Conservation (phyloP, 2,113 vertebrate species). For the Climacteris rufus region DNA sequence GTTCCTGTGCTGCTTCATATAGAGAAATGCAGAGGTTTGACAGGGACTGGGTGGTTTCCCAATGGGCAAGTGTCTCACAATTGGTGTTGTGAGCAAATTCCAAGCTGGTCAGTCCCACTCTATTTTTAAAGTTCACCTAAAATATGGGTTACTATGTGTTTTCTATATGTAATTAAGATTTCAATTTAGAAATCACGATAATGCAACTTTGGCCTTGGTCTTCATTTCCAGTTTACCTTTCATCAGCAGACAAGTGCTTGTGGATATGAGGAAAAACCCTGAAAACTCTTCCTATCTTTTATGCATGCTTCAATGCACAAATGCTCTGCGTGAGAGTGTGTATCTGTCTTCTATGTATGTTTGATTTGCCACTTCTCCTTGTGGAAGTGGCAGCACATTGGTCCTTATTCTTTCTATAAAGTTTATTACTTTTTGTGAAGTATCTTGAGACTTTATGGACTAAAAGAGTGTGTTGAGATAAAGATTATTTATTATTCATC, state of each 20-base stretch:
- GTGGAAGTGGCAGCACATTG: background rate
- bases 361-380: background rate
- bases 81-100: background rate
- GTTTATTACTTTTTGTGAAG: constrained; percentile 19
- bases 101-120: background rate
- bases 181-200: background rate
- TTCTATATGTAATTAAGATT: background rate
- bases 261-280: background rate
- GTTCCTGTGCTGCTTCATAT: background rate
- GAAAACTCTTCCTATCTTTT: background rate
- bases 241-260: background rate
- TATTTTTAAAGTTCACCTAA: background rate
- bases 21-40: background rate
- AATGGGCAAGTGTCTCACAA: background rate
- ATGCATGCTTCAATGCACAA: background rate
- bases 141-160: background rate
- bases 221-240: background rate
- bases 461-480: background rate
- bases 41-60: background rate
- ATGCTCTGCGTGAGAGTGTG: background rate
- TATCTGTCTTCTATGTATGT: background rate
- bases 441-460: background rate
- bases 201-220: background rate
- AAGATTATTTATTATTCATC: constrained; percentile 53
- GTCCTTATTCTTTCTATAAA: background rate